phyloP scores from a whole-genome alignment of 2,113 vertebrate species.

The Cavia porcellus region DNA sequence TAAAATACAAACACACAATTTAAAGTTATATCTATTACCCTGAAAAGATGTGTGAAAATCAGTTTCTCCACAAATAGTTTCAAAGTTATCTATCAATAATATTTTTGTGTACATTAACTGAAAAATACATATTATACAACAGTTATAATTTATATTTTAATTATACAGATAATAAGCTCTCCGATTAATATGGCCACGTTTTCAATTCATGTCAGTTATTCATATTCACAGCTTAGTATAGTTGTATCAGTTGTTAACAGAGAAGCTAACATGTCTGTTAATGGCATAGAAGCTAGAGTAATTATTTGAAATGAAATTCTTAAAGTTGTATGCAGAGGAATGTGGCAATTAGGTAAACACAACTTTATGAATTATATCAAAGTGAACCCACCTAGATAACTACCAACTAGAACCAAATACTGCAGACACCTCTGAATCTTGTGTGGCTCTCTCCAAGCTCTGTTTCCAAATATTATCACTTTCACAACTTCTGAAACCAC shows the following conservation, averaged over 20 bases:
- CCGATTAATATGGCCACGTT: not conserved
- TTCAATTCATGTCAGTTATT: constrained; percentile 27
- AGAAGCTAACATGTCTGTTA: not conserved
- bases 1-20: not conserved
- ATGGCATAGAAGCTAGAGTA: not conserved
- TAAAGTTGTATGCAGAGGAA: not conserved
- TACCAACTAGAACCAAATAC: not conserved
- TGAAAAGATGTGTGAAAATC: not conserved
- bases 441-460: not conserved
- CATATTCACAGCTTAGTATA: constrained; percentile 2
- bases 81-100: not conserved
- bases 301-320: constrained; percentile 42
- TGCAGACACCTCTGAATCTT: not conserved
- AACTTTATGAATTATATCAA: not conserved
- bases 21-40: constrained; percentile 33
- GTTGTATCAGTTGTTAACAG: not conserved
- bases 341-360: not conserved
- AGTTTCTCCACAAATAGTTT: not conserved
- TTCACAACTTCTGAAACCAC: constrained; percentile 7
- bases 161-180: not conserved
- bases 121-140: constrained; percentile 1
- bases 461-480: not conserved
- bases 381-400: not conserved
- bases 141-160: constrained; percentile 21
- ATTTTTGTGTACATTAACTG: not conserved